A percentile compares a stretch with the other conserved stretches of the same genome.
Conservation (phyloP, 2,113 vertebrate species). For the Sylvicapra grimmia region DNA sequence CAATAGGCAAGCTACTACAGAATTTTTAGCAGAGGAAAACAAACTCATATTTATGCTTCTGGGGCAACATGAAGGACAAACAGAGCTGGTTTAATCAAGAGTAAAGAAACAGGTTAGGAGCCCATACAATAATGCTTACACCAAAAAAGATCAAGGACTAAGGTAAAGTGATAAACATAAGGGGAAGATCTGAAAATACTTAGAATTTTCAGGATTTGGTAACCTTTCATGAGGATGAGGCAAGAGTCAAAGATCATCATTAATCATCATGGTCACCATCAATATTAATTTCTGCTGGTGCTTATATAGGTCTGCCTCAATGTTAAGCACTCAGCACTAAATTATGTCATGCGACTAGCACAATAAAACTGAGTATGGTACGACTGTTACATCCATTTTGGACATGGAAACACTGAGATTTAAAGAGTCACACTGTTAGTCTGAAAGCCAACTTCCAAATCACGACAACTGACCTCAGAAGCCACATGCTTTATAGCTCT, state of each 20-base stretch:
- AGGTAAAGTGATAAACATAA: conserved; percentile 32
- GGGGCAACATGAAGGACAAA: background rate
- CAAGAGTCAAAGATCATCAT: background rate
- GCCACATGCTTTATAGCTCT: background rate
- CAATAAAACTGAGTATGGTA: background rate
- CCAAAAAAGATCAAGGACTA: conserved; percentile 24
- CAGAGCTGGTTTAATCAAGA: background rate
- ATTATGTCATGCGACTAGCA: background rate
- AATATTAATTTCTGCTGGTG: background rate
- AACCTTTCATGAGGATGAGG: background rate
- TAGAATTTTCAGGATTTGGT: background rate
- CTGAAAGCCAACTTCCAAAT: background rate
- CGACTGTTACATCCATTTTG: background rate
- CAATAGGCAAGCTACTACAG: background rate
- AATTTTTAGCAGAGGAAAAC: conserved; percentile 18
- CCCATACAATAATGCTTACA: background rate
- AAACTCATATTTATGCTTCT: background rate
- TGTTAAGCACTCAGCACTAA: background rate
- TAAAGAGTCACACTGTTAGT: background rate
- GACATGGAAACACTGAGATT: background rate
- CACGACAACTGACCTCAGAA: background rate
- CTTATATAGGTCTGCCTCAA: background rate
- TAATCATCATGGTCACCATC: background rate
- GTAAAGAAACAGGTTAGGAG: background rate
- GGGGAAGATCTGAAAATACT: background rate